Conservation (phyloP, 1,140 invertebrate species). For the Drosophila saltans region DNA sequence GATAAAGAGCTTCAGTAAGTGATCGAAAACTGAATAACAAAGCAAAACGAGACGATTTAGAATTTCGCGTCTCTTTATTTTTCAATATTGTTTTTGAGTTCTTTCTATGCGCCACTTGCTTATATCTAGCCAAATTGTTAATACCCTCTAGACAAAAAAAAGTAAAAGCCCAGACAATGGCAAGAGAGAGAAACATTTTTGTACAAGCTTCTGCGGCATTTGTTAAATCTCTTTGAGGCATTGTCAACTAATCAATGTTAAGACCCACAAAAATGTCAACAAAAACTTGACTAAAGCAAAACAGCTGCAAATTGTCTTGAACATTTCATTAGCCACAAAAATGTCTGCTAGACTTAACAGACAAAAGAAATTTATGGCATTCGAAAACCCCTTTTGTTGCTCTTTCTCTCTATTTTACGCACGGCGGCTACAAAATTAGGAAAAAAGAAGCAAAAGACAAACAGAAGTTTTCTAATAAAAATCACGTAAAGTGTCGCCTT, state of each 20-base stretch:
- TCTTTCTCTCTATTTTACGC: conserved; percentile 31
- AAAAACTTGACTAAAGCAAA: conserved; percentile 27
- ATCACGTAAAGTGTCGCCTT: conserved; percentile 77
- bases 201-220: conserved; percentile 17
- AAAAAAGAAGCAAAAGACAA: conserved; percentile 26
- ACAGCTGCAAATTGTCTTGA: conserved; percentile 60
- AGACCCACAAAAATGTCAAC: conserved; percentile 57
- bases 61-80: not conserved
- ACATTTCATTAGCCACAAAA: conserved; percentile 52
- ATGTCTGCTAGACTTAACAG: conserved; percentile 45
- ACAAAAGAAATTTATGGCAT: conserved; percentile 62
- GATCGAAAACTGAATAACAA: not conserved
- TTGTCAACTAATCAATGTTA: conserved; percentile 36
- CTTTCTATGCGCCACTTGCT: no score
- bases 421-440: conserved; percentile 65
- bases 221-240: conserved; percentile 47
- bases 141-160: not conserved
- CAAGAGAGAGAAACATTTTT: not conserved
- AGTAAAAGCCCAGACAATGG: not conserved
- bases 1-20: conserved; percentile 3
- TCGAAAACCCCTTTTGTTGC: conserved; percentile 65
- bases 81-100: not conserved
- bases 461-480: conserved; percentile 71
- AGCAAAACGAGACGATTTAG: not conserved
- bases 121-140: not conserved